phyloP scores from a whole-genome alignment of 2,113 vertebrate species.

The Albula glossodonta region DNA sequence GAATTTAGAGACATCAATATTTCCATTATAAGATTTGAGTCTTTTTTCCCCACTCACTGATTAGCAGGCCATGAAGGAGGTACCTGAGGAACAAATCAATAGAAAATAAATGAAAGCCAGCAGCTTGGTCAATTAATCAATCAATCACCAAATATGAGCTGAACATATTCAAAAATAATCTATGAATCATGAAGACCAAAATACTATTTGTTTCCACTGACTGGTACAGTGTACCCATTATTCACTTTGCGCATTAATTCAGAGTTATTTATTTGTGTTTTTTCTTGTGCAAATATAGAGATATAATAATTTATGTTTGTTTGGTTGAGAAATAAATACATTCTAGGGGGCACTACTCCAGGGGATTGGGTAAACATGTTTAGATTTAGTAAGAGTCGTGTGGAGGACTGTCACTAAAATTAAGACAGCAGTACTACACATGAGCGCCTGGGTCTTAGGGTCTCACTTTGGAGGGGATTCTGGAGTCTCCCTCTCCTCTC shows the following conservation, averaged over 20 bases:
- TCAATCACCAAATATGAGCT: neutral
- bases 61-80: conserved; percentile 40
- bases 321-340: neutral
- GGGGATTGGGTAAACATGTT: too few relatives aligned
- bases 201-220: neutral
- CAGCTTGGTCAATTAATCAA: conserved; percentile 6
- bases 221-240: neutral
- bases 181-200: neutral
- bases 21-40: conserved; percentile 43
- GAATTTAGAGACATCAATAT: conserved; percentile 49
- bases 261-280: neutral
- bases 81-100: conserved; percentile 46
- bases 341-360: too few relatives aligned
- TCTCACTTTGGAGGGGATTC: too few relatives aligned
- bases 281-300: neutral
- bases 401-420: too few relatives aligned
- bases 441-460: too few relatives aligned
- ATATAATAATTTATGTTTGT: neutral
- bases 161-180: neutral
- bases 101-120: conserved; percentile 47
- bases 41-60: conserved; percentile 47
- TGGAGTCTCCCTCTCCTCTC: too few relatives aligned
- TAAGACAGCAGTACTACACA: too few relatives aligned
- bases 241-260: neutral
- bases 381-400: too few relatives aligned